phyloP scores from a whole-genome alignment of 2,888 invertebrate genomes.

The Halictus ligatus region DNA sequence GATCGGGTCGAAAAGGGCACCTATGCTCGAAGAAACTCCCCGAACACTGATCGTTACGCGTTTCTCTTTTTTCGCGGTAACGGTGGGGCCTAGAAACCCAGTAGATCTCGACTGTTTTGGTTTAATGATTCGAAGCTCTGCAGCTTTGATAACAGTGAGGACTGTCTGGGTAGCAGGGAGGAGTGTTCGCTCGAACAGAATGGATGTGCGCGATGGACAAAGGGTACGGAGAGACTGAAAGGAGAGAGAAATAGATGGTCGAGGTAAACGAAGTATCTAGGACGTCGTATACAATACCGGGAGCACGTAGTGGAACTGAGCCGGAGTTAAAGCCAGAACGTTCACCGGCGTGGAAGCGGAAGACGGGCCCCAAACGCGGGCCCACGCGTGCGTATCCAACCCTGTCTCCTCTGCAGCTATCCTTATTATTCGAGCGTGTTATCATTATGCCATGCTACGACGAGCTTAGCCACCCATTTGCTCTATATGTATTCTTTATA shows the following conservation, averaged over 20 bases:
- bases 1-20: too few relatives aligned
- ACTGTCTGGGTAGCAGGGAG: not conserved
- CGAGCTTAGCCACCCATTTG: conserved; percentile 73
- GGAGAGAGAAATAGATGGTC: conserved; percentile 35
- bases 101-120: not conserved
- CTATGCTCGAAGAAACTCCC: not conserved
- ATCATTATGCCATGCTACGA: conserved; percentile 81
- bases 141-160: not conserved
- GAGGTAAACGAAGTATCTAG: conserved; percentile 58
- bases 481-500: conserved; percentile 56
- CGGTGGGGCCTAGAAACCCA: not conserved
- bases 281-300: conserved; percentile 61
- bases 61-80: not conserved
- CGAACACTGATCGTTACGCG: not conserved
- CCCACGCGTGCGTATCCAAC: conserved; percentile 84
- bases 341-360: conserved; percentile 77
- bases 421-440: conserved; percentile 84
- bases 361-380: conserved; percentile 81
- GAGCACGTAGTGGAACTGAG: conserved; percentile 71
- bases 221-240: conserved; percentile 18
- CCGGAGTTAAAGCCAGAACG: conserved; percentile 70
- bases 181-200: not conserved
- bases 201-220: not conserved
- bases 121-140: not conserved
- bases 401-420: conserved; percentile 82